phyloP scores from a whole-genome alignment of 2,113 vertebrate genomes.

The Takifugu bimaculatus region DNA sequence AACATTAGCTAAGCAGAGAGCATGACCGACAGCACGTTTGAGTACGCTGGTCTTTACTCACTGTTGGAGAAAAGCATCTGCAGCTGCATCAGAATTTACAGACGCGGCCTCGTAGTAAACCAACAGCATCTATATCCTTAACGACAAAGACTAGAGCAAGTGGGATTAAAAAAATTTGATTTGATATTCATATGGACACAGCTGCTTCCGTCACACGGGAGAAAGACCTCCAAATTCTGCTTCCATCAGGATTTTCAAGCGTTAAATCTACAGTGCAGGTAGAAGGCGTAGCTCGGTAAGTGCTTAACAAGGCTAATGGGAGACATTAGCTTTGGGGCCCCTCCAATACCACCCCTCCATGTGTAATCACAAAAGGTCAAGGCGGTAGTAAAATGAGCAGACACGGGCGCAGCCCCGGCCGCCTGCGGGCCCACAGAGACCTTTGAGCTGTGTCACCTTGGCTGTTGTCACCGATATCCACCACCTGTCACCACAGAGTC shows the following conservation, averaged over 20 bases:
- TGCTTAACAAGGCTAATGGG: slow-evolving; percentile 10
- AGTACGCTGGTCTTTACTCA: no score
- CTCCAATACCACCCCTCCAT: slow-evolving; percentile 23
- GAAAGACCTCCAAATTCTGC: no score
- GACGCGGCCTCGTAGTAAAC: slow-evolving; percentile 27
- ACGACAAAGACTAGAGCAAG: slow-evolving; percentile 36
- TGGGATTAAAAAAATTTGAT: background rate
- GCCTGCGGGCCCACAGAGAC: slow-evolving; percentile 34
- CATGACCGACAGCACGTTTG: background rate
- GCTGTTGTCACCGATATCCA: slow-evolving; percentile 56
- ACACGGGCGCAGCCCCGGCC: slow-evolving; percentile 12
- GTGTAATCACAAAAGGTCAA: slow-evolving; percentile 47
- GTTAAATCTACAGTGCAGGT: background rate
- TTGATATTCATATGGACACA: no score
- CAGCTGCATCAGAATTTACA: slow-evolving; percentile 44
- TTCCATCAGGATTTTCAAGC: no score
- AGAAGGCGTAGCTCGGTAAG: background rate
- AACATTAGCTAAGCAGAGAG: background rate
- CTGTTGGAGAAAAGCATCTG: slow-evolving; percentile 12
- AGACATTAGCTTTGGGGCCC: slow-evolving; percentile 27
- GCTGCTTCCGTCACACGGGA: no score
- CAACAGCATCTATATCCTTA: slow-evolving; percentile 45
- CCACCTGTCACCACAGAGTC: slow-evolving; percentile 58
- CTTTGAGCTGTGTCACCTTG: slow-evolving; percentile 60
- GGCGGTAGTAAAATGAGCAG: slow-evolving; percentile 36